Evolutionary conservation across 2,113 vertebrate genomes (phyloP).

Genomic region (Alaudala cheleensis): DNA sequence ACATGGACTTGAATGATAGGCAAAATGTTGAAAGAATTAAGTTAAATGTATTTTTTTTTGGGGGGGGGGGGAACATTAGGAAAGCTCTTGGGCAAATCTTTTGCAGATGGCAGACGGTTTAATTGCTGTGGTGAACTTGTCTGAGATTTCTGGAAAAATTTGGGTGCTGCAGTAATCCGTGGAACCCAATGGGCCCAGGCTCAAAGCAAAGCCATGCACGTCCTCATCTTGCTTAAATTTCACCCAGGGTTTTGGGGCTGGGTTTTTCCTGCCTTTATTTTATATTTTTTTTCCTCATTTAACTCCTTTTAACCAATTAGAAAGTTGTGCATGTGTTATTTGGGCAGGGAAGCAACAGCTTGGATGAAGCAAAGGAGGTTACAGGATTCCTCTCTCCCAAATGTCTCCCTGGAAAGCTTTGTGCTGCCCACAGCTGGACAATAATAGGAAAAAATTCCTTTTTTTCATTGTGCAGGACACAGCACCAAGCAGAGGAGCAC

Average conservation of each 20-base stretch:
- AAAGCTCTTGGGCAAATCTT: slow-evolving; percentile 53
- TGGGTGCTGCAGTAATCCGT: slow-evolving; percentile 57
- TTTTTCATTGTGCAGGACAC: not conserved
- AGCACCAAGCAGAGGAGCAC: not conserved
- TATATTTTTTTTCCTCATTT: too few relatives aligned
- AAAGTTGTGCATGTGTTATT: not conserved
- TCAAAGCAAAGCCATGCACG: not conserved
- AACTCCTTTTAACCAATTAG: not conserved
- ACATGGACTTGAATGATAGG: slow-evolving; percentile 16
- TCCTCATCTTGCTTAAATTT: not conserved
- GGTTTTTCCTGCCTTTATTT: not conserved
- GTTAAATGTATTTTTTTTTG: slow-evolving; percentile 5
- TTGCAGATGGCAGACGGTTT: slow-evolving; percentile 74
- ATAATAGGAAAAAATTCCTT: not conserved
- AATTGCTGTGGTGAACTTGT: slow-evolving; percentile 72
- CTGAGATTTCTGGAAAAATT: slow-evolving; percentile 63
- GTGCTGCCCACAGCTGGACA: not conserved
- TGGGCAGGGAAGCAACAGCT: not conserved
- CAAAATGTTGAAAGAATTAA: slow-evolving; percentile 50
- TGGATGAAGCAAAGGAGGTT: not conserved
- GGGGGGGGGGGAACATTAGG: not conserved
- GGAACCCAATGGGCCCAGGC: not conserved
- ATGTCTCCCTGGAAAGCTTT: not conserved
- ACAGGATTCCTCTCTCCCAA: not conserved
- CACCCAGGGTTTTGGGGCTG: not conserved